Conservation (phyloP, 1,140 invertebrate genomes). For the Steinernema feltiae region DNA sequence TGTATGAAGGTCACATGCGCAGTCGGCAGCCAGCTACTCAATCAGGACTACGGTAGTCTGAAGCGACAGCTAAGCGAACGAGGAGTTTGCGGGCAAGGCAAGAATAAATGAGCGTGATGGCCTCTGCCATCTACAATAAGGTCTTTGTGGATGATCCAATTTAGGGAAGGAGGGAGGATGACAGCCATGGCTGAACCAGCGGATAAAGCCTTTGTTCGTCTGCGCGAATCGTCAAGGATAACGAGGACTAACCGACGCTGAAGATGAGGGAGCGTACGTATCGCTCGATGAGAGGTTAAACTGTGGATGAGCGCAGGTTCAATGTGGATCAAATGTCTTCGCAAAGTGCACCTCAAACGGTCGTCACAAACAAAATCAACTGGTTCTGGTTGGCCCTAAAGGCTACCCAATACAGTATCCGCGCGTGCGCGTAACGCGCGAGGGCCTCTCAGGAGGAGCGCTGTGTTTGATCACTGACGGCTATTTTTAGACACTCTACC, state of each 20-base stretch:
- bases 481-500: conserved; percentile 9
- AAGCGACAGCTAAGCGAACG: not conserved
- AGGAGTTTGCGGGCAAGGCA: not conserved
- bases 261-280: not conserved
- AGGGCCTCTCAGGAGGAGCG: conserved; percentile 2
- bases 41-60: not conserved
- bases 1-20: too few species aligned
- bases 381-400: not conserved
- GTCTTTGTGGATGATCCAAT: conserved; percentile 13
- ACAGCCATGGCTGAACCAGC: not conserved
- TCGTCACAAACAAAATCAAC: conserved; percentile 9
- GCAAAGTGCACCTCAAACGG: not conserved
- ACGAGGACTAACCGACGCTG: not conserved
- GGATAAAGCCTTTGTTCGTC: conserved; percentile 12
- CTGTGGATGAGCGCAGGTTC: not conserved
- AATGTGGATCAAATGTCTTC: not conserved
- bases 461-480: conserved; percentile 9
- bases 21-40: not conserved
- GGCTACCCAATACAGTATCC: not conserved
- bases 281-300: not conserved
- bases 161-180: conserved; percentile 6
- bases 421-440: not conserved
- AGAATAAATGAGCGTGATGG: conserved; percentile 7
- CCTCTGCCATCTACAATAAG: conserved; percentile 10
- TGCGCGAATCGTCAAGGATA: conserved; percentile 11